These are phyloP conservation scores for Salpingus planirostris DNA, from an alignment of 2,888 invertebrate species.

Conservation along the genomic window DNA sequence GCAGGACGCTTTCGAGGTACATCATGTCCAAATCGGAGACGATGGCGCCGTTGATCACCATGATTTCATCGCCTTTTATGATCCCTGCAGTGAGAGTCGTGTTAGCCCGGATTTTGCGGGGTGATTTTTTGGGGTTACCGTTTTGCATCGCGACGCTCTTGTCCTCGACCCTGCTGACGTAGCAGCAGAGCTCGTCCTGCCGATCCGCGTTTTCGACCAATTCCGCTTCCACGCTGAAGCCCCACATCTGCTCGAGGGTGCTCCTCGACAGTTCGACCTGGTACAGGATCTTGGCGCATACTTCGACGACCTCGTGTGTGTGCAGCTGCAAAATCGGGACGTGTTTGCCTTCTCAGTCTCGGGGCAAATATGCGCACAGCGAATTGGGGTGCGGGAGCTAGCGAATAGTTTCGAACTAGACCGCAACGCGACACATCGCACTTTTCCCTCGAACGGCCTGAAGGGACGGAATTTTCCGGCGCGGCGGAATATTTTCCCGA, in stretches of 20 bases:
- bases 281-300: conserved; percentile 93
- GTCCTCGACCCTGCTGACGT: conserved; percentile 92
- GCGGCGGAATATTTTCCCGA: no score
- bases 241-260: conserved; percentile 93
- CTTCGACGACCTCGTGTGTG: conserved; percentile 91
- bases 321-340: conserved; percentile 63
- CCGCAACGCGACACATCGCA: no score
- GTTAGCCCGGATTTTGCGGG: neutral
- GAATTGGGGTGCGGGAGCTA: no score
- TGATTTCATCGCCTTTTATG: conserved; percentile 95
- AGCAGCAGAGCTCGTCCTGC: conserved; percentile 94
- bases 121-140: conserved; percentile 51
- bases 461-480: no score
- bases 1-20: conserved; percentile 93
- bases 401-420: no score
- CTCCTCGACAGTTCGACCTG: conserved; percentile 89
- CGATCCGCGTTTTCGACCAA: conserved; percentile 92
- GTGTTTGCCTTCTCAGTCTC: no score
- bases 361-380: no score
- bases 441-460: no score
- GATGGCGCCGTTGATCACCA: conserved; percentile 97
- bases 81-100: conserved; percentile 56
- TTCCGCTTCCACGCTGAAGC: conserved; percentile 95
- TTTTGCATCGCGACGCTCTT: conserved; percentile 94
- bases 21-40: conserved; percentile 99